Percentiles rank a stretch among this genome's conserved stretches.
Evolutionary conservation across 2,888 invertebrate genomes (phyloP).

Genomic region (Acanthopleura granulata): DNA sequence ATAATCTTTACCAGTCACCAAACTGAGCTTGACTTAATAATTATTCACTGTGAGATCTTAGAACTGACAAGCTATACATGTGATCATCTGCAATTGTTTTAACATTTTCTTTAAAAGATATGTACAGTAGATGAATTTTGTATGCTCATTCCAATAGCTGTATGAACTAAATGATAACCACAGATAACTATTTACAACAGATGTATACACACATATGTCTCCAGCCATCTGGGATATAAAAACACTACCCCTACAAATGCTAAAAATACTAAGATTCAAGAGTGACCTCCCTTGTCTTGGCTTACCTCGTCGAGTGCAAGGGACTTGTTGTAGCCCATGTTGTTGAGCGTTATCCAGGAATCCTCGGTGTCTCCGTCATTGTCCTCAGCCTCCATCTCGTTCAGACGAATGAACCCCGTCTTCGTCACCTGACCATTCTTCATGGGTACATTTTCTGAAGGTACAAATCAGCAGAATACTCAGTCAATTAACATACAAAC

Average conservation of each 20-base stretch:
- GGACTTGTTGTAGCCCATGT: constrained; percentile 68
- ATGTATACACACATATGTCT: not conserved
- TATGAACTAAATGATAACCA: too few relatives aligned
- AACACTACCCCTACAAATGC: not conserved
- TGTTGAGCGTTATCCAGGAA: constrained; percentile 69
- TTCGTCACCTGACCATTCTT: constrained; percentile 68
- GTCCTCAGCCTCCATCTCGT: constrained; percentile 71
- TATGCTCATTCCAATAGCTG: too few relatives aligned
- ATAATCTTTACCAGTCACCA: too few relatives aligned
- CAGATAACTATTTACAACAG: too few relatives aligned
- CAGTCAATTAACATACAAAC: too few relatives aligned
- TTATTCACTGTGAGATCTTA: too few relatives aligned
- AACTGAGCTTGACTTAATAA: too few relatives aligned
- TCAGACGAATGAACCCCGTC: constrained; percentile 69
- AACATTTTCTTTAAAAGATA: too few relatives aligned
- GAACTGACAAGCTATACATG: not conserved
- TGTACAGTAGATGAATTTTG: too few relatives aligned
- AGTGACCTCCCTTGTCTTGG: not conserved
- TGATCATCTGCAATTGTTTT: too few relatives aligned
- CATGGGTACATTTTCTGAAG: constrained; percentile 43
- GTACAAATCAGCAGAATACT: not conserved
- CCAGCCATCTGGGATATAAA: not conserved
- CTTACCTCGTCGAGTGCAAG: constrained; percentile 67
- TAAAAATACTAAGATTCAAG: not conserved
- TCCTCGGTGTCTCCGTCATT: constrained; percentile 69